Evolutionary conservation across 2,888 invertebrate species (phyloP).

Genomic region (Lasiommata megera): DNA sequence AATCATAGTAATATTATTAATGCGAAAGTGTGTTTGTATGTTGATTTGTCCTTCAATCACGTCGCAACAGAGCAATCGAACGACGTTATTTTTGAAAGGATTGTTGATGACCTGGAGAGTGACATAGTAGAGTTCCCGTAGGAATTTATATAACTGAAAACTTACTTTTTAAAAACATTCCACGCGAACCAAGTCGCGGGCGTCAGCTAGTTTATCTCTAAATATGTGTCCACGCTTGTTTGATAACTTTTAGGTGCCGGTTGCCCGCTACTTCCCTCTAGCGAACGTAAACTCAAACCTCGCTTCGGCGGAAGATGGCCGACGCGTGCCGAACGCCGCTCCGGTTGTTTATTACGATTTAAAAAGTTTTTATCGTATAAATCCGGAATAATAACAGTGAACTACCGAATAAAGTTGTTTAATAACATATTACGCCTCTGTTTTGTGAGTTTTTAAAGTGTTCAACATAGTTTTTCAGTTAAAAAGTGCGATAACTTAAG

Average conservation of each 20-base stretch:
- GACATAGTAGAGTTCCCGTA: too few species aligned
- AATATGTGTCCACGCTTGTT: not conserved
- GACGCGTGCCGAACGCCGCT: slow-evolving; percentile 74
- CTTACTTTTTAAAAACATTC: too few species aligned
- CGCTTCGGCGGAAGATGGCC: slow-evolving; percentile 77
- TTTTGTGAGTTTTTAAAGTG: slow-evolving; percentile 45
- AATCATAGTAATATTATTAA: too few species aligned
- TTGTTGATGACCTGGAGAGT: too few species aligned
- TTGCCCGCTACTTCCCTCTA: slow-evolving; percentile 53
- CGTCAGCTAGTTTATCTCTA: too few species aligned
- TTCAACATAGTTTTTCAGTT: slow-evolving; percentile 56
- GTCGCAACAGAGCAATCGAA: too few species aligned
- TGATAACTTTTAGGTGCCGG: slow-evolving; percentile 3
- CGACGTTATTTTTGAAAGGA: too few species aligned
- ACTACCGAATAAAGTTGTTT: slow-evolving; percentile 49
- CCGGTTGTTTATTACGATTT: slow-evolving; percentile 70
- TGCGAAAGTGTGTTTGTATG: too few species aligned
- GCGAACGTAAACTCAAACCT: slow-evolving; percentile 58
- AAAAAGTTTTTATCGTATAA: slow-evolving; percentile 63
- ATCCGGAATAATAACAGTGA: slow-evolving; percentile 45
- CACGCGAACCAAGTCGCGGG: too few species aligned
- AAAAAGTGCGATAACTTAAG: slow-evolving; percentile 66
- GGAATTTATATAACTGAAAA: too few species aligned
- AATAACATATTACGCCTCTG: slow-evolving; percentile 40
- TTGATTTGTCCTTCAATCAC: too few species aligned